These are phyloP conservation scores for Nasonovia ribisnigri DNA, from an alignment of 2,888 invertebrate species.

Conservation along the genomic window DNA sequence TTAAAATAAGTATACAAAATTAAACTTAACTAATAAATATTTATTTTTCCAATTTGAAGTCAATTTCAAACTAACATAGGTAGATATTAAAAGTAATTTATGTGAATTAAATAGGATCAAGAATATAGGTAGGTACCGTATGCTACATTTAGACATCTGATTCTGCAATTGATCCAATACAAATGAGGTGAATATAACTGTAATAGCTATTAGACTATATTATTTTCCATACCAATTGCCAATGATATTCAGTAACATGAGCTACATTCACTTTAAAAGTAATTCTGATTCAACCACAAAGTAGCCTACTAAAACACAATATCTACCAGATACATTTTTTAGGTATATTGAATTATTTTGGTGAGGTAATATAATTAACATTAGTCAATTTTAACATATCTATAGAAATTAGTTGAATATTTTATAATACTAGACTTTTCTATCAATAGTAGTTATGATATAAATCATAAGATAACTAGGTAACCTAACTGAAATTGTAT, in stretches of 20 bases:
- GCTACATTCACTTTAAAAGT: conserved; percentile 31
- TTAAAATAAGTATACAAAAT: neutral
- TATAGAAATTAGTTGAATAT: neutral
- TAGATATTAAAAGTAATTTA: neutral
- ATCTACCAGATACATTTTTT: conserved; percentile 12
- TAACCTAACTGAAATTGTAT: neutral
- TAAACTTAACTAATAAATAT: neutral
- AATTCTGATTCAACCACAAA: conserved; percentile 44
- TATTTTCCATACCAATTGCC: conserved; percentile 5
- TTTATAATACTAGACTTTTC: neutral
- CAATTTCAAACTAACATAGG: neutral
- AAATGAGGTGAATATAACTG: conserved; percentile 64
- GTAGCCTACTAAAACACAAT: conserved; percentile 39
- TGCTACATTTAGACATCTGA: conserved; percentile 32
- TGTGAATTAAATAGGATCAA: conserved; percentile 1
- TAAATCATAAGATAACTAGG: no score
- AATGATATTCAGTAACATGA: conserved; percentile 50
- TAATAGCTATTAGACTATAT: conserved; percentile 38
- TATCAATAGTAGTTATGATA: neutral
- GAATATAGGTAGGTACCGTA: neutral
- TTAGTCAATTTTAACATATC: neutral
- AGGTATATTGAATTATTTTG: neutral
- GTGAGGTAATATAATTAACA: conserved; percentile 8
- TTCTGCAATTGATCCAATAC: conserved; percentile 40
- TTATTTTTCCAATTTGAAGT: neutral